phyloP scores from a whole-genome alignment of 2,888 invertebrate genomes.

The Mesopsocus fuscifrons region DNA sequence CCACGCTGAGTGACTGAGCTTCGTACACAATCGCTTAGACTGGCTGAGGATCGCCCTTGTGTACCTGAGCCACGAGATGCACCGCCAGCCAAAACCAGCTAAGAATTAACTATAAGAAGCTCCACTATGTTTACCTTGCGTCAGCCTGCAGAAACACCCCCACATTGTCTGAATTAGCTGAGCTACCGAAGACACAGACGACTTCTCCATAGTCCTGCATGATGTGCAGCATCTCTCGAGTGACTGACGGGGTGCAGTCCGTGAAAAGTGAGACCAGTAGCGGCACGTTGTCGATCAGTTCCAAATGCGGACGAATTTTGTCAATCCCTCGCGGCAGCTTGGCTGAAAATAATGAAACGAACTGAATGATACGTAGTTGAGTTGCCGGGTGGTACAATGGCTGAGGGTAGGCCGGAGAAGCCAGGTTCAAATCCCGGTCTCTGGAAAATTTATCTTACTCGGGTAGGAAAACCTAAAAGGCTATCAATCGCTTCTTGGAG shows the following conservation, averaged over 20 bases:
- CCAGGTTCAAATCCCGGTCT: no score
- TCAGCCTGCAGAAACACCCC: conserved; percentile 89
- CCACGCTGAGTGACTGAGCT: no score
- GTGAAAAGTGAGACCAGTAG: conserved; percentile 92
- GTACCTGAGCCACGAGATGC: no score
- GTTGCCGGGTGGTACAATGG: neutral
- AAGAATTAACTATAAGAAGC: no score
- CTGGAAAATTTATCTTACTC: no score
- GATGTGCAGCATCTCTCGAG: conserved; percentile 79
- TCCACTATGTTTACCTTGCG: conserved; percentile 55
- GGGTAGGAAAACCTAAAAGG: no score
- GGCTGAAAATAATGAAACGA: conserved; percentile 35
- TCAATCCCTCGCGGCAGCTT: conserved; percentile 92
- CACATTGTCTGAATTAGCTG: conserved; percentile 77
- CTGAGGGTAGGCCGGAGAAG: no score
- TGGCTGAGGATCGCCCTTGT: no score
- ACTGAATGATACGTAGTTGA: no score
- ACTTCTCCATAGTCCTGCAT: conserved; percentile 96
- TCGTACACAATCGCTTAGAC: no score
- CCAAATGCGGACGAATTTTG: conserved; percentile 88
- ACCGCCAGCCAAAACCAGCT: no score
- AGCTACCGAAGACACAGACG: conserved; percentile 84
- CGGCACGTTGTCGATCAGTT: conserved; percentile 93
- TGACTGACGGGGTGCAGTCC: conserved; percentile 85
- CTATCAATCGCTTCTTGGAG: no score